These are phyloP conservation scores for Trichonephila clavata DNA, from an alignment of 1,140 invertebrate species.

Conservation along the genomic window DNA sequence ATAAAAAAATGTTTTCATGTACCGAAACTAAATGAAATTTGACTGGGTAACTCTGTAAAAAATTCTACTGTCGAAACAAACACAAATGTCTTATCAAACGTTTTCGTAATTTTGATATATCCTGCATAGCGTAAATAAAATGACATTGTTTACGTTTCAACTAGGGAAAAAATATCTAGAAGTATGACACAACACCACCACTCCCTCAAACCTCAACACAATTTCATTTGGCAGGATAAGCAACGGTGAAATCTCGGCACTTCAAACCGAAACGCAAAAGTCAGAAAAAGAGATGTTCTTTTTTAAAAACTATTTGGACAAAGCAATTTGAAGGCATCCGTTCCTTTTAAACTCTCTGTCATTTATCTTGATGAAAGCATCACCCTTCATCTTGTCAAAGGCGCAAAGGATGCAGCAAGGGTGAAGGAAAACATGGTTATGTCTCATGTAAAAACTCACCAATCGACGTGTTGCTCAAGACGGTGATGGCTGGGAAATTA, in stretches of 20 bases:
- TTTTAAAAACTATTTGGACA: neutral
- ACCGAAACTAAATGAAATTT: too few relatives aligned
- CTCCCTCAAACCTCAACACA: too few relatives aligned
- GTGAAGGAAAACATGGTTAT: neutral
- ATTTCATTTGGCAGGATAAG: neutral
- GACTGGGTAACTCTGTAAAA: too few relatives aligned
- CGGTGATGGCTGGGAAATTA: neutral
- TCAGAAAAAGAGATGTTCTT: neutral
- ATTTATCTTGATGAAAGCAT: neutral
- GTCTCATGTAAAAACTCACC: neutral
- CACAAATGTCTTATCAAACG: too few relatives aligned
- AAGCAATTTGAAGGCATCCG: slow-evolving; percentile 6
- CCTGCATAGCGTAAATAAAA: too few relatives aligned
- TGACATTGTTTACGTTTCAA: too few relatives aligned
- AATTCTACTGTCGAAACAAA: too few relatives aligned
- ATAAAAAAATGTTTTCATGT: too few relatives aligned
- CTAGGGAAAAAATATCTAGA: too few relatives aligned
- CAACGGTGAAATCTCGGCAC: neutral
- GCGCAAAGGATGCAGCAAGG: neutral
- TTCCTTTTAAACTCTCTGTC: neutral
- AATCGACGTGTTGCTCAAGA: neutral
- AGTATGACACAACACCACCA: too few relatives aligned
- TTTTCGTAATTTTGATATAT: too few relatives aligned
- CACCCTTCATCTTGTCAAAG: neutral
- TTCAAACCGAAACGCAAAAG: neutral